These are phyloP conservation scores for Megathymus violae DNA, from an alignment of 1,140 invertebrate species.

Conservation along the genomic window DNA sequence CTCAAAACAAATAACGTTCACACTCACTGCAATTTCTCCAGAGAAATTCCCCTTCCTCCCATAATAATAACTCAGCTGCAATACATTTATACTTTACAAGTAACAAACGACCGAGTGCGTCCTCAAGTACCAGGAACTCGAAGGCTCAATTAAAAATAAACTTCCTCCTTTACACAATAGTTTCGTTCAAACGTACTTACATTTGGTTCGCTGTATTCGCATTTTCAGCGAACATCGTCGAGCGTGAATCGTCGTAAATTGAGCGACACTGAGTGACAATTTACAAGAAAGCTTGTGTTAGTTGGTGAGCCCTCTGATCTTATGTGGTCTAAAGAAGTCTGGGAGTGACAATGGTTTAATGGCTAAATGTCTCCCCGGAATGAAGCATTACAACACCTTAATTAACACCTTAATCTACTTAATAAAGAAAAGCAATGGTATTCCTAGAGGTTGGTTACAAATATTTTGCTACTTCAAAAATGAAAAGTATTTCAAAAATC, in stretches of 20 bases:
- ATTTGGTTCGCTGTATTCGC: conserved; percentile 2
- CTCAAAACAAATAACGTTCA: conserved; percentile 22
- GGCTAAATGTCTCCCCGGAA: no score
- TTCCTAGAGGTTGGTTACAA: no score
- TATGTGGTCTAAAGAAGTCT: no score
- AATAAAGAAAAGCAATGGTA: no score
- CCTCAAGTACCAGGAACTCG: conserved; percentile 1
- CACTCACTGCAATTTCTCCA: conserved; percentile 36
- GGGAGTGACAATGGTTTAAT: no score
- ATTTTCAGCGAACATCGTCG: conserved; percentile 6
- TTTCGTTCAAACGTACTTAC: not conserved
- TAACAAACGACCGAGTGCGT: conserved; percentile 17
- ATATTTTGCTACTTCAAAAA: no score
- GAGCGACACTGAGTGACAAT: conserved; percentile 10
- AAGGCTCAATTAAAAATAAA: conserved; percentile 1
- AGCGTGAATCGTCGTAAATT: conserved; percentile 7
- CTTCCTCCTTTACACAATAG: not conserved
- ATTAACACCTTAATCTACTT: no score
- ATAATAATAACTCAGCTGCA: conserved; percentile 40
- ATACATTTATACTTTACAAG: conserved; percentile 38
- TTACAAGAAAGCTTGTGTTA: no score
- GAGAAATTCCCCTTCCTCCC: conserved; percentile 33
- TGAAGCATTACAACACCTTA: no score
- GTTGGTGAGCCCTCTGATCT: no score
- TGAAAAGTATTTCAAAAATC: no score